These are phyloP conservation scores for Eupithecia inturbata DNA, from an alignment of 2,888 invertebrate species.

Conservation along the genomic window DNA sequence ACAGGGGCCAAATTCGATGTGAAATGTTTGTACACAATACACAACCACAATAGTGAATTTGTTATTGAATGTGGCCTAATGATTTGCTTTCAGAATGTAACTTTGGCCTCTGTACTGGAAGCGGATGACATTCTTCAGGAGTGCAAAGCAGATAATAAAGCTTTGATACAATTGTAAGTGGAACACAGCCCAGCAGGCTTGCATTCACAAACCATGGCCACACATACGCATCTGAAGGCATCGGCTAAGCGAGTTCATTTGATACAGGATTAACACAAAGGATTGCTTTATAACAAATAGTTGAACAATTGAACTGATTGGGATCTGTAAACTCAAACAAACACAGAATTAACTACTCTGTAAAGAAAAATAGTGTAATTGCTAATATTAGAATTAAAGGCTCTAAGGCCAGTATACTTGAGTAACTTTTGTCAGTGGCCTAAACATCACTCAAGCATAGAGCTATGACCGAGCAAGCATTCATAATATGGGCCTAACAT, in stretches of 20 bases:
- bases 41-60: conserved; percentile 22
- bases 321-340: not conserved
- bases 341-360: not conserved
- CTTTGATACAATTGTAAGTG: conserved; percentile 96
- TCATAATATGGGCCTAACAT: too few species aligned
- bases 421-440: too few species aligned
- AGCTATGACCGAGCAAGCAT: too few species aligned
- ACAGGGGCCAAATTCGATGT: not conserved
- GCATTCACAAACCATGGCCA: not conserved
- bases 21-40: not conserved
- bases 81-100: conserved; percentile 90
- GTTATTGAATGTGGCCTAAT: conserved; percentile 40
- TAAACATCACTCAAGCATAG: too few species aligned
- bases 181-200: not conserved
- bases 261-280: not conserved
- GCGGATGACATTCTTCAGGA: conserved; percentile 98
- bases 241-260: not conserved
- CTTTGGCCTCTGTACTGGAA: conserved; percentile 94
- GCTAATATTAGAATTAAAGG: not conserved
- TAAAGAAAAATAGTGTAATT: not conserved
- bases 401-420: too few species aligned
- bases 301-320: not conserved
- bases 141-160: conserved; percentile 96
- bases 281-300: not conserved
- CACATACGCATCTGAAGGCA: not conserved